Base-by-base conservation (phyloP, 1,140 invertebrate genomes). In the Brachionus koreanus region DNA sequence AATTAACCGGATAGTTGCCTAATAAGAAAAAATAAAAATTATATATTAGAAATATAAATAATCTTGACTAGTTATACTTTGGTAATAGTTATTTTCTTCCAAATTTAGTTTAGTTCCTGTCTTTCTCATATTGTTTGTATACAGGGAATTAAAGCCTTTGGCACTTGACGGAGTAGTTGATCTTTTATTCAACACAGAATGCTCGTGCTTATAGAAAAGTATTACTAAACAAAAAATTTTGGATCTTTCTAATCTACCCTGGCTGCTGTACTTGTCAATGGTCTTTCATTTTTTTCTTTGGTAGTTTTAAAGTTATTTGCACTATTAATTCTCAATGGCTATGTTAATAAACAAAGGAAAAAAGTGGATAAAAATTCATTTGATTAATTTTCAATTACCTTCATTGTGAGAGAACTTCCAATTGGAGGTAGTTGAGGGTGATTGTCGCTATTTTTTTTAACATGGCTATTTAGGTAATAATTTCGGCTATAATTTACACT, bases 251-350 rank as follows among this genome's bases (percentile, higher is more conserved):
- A 79, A 33, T 16, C 9, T 79, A 79, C 76, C 39, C 76, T 37
- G 5, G 49, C 6, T 16, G 76, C 49, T 25, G 76, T 79, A 33
- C 76, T 79, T 12, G 76, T 79, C 13, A 79, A 25, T 37, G 76
- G 76, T 61, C 76, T 16, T 61, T 79, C 76, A 25, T 7, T 65
- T 79, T 37, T 57, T 61, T 79, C 76, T 39, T 43, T 57, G 33
- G 19, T 49, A 35, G 23, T 25, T 39, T 65, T 57, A 29, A 61
- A 43, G 12, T 65, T 65, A 29, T 43, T 79, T 25, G 76, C 76
- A 25, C 76, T 79, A 42, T 52, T 79, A 5, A 79, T 79, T 61
- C 76, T 57, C 49, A 65, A 57, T 29, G 76, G 76, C 49, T 79
- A 52, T 13, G 12, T 29, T n/a, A 33, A 25, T 23, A 10, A 25